phyloP scores from a whole-genome alignment of 1,140 invertebrate genomes.

The Onthophagus taurus region DNA sequence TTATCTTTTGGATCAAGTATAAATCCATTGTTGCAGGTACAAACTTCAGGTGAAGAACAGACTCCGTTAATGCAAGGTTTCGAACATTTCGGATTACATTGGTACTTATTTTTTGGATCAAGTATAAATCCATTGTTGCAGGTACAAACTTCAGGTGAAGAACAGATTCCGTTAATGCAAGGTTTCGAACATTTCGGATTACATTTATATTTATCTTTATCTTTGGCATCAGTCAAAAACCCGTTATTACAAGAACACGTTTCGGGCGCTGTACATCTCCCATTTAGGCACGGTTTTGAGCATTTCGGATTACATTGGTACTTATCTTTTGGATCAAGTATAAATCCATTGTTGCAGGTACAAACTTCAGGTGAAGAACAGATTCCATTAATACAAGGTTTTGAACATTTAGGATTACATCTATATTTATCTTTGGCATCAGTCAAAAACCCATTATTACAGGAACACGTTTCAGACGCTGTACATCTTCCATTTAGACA shows the following conservation, averaged over 20 bases:
- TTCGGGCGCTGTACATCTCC: too few species aligned
- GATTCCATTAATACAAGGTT: conserved; percentile 37
- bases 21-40: too few species aligned
- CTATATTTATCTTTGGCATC: conserved; percentile 23
- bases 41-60: too few species aligned
- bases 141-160: too few species aligned
- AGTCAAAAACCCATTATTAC: conserved; percentile 20
- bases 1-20: too few species aligned
- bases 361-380: conserved; percentile 50
- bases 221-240: background rate
- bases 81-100: too few species aligned
- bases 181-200: conserved; percentile 4
- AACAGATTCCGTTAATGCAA: background rate
- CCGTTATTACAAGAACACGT: background rate
- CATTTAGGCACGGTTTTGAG: background rate
- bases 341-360: conserved; percentile 18
- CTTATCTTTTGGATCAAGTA: conserved; percentile 11
- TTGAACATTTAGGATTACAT: conserved; percentile 40
- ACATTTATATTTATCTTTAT: conserved; percentile 4
- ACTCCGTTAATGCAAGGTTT: too few species aligned
- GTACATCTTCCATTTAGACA: conserved; percentile 35
- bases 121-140: too few species aligned
- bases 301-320: background rate
- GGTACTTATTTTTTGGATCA: too few species aligned
- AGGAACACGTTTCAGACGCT: conserved; percentile 37